Evolutionary conservation across 2,797 vertebrate species (phyloP), one percentile per base, ranked within the genome.

Genomic region (Chelmon rostratus): DNA sequence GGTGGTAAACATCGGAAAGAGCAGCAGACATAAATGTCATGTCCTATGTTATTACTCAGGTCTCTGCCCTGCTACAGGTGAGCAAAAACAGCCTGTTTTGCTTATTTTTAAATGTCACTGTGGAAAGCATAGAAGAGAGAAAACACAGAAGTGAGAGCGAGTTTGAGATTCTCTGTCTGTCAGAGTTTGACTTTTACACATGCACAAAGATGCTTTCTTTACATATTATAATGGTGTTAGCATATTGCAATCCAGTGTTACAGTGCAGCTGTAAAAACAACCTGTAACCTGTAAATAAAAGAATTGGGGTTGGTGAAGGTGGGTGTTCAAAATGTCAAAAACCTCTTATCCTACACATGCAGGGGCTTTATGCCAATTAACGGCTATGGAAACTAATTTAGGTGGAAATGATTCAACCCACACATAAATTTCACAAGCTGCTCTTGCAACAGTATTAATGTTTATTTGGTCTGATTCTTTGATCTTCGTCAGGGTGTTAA

Each of bases 61-160:
- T 82, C 44, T 86, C 10, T 76, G 76, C 47, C 23, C 64, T 74
- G 78, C 65, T 42, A 70, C 78, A 86, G 75, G 81, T 86, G 80
- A 86, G 76, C 76, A 85, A 86, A 86, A 89, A 88, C 62, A 82
- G 68, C 13, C 65, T 68, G 49, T 67, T 86, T 1, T 63, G 75
- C 78, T 85, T 74, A 35, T 71, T 79, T 78, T 71, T 76, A 93
- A 93, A 94, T 90, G 91, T 92, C 92, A 93, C 70, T 1, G 64
- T 74, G 89, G 82, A 90, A 91, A 89, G n/a, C 38, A 54, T 0
- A 73, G n/a, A 70, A 19, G 31, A 64, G 13, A 78, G 25, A 70
- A 67, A 70, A 83, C 47, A 78, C 44, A 76, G 23, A 68, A 31
- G 52, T 46, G 38, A 67, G 38, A 31, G 52, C 46, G 38, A 67